phyloP scores from a whole-genome alignment of 1,140 invertebrate genomes.

The Pomacea maculata region DNA sequence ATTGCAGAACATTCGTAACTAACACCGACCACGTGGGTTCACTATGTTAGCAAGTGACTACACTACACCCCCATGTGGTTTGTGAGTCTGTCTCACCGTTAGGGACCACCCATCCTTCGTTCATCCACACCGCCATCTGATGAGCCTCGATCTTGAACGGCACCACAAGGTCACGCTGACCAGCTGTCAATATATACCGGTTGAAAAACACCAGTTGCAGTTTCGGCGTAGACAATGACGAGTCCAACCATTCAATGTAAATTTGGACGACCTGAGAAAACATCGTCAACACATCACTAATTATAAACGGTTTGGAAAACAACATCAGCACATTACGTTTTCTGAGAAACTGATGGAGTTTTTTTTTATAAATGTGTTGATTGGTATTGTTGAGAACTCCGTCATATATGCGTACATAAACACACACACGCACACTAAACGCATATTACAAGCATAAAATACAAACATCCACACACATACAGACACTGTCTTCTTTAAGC shows the following conservation, averaged over 20 bases:
- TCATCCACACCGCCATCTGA: slow-evolving; percentile 56
- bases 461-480: background rate
- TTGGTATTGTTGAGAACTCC: background rate
- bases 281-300: background rate
- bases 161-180: slow-evolving; percentile 15
- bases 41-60: too few species aligned
- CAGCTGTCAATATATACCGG: slow-evolving; percentile 31
- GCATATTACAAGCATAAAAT: too few species aligned
- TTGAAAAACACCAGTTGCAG: slow-evolving; percentile 45
- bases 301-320: background rate
- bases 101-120: slow-evolving; percentile 36
- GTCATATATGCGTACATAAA: background rate
- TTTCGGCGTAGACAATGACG: background rate
- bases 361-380: background rate
- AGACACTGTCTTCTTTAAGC: background rate
- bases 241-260: background rate
- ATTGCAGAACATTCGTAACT: too few species aligned
- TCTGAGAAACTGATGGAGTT: background rate
- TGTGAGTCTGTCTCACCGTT: too few species aligned
- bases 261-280: too few species aligned
- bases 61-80: too few species aligned
- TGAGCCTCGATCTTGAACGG: slow-evolving; percentile 37
- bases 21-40: too few species aligned
- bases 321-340: background rate
- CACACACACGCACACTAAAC: slow-evolving; percentile 1